These are phyloP conservation scores for Tangara arthus DNA, from an alignment of 2,797 vertebrate genomes.

Conservation along the genomic window DNA sequence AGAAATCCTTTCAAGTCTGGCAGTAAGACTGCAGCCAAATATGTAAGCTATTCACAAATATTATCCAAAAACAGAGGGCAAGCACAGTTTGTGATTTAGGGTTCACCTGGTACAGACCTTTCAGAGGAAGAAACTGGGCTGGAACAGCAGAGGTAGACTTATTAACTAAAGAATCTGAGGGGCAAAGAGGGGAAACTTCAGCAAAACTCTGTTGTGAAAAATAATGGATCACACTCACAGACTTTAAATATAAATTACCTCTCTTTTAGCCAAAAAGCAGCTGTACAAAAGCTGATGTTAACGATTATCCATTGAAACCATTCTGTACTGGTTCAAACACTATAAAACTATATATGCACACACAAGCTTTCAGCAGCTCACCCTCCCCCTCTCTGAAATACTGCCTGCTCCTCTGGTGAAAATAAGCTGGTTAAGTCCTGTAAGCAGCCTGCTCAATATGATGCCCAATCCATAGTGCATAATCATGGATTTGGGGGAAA, in stretches of 20 bases:
- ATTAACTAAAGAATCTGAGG: not conserved
- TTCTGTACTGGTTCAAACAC: not conserved
- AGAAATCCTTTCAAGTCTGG: not conserved
- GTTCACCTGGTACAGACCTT: slow-evolving; percentile 29
- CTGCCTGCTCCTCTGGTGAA: slow-evolving; percentile 11
- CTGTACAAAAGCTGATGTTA: slow-evolving; percentile 45
- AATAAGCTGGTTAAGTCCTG: slow-evolving; percentile 6
- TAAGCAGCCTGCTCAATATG: not conserved
- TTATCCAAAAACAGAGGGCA: not conserved
- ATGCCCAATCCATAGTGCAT: not conserved
- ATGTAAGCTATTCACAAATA: slow-evolving; percentile 18
- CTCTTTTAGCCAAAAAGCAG: slow-evolving; percentile 37
- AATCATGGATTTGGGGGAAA: not conserved
- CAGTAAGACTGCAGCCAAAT: slow-evolving; percentile 8
- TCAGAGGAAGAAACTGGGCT: not conserved
- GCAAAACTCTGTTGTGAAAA: slow-evolving; percentile 26
- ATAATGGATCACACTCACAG: not conserved
- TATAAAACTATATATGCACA: not conserved
- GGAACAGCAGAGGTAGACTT: slow-evolving; percentile 6
- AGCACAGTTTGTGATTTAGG: slow-evolving; percentile 1
- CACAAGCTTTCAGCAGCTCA: not conserved
- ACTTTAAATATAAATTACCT: slow-evolving; percentile 21
- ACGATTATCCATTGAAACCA: slow-evolving; percentile 17
- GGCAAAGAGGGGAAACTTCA: not conserved
- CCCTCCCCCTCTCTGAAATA: not conserved